Conservation (phyloP, 2,888 invertebrate genomes). For the Lasioglossum malachurum region DNA sequence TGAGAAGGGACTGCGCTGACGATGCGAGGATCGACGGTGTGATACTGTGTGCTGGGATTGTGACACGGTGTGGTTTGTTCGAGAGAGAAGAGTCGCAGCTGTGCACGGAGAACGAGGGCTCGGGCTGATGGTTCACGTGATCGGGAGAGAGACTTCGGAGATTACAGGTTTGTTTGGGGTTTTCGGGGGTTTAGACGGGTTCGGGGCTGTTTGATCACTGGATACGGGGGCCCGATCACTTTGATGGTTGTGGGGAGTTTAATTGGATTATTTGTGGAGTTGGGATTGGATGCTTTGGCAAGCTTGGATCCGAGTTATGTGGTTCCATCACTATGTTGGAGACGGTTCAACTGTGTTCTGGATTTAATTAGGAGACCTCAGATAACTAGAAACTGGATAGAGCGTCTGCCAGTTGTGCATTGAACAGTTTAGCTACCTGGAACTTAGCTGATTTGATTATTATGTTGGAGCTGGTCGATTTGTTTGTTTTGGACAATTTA, state of each 20-base stretch:
- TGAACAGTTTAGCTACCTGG: neutral
- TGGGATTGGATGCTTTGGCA: neutral
- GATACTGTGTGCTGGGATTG: conserved; percentile 14
- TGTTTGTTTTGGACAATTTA: neutral
- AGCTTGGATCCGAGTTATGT: neutral
- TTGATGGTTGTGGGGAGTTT: neutral
- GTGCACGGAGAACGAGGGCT: neutral
- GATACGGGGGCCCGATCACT: neutral
- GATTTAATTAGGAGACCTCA: neutral
- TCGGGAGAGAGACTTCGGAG: neutral
- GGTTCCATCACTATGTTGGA: neutral
- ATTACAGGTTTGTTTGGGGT: neutral
- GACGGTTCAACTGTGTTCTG: neutral
- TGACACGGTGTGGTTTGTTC: conserved; percentile 4
- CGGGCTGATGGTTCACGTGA: neutral
- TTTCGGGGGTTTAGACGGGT: neutral
- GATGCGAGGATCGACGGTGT: neutral
- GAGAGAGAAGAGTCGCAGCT: conserved; percentile 23
- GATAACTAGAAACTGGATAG: neutral
- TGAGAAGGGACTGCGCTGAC: neutral
- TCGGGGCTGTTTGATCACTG: neutral
- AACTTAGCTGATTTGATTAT: neutral
- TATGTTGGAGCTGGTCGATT: neutral
- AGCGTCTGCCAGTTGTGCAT: neutral
- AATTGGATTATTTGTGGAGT: neutral